These are phyloP conservation scores for Cromileptes altivelis DNA, from an alignment of 2,113 vertebrate genomes.

Conservation along the genomic window DNA sequence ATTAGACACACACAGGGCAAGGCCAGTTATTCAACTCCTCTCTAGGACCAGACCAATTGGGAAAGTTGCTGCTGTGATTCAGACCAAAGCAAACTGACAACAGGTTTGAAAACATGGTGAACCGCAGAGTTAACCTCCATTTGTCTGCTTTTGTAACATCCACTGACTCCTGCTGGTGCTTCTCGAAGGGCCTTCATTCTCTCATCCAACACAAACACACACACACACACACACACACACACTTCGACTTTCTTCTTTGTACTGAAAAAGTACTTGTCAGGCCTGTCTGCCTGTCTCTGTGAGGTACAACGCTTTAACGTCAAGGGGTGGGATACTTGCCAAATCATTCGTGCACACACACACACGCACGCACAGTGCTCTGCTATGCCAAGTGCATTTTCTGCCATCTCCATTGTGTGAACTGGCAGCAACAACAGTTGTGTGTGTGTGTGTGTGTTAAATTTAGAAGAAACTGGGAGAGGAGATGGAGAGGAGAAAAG, in stretches of 20 bases:
- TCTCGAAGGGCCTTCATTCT: neutral
- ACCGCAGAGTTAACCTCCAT: constrained; percentile 15
- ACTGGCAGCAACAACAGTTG: neutral
- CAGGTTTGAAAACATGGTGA: neutral
- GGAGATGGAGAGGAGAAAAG: neutral
- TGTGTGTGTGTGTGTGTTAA: constrained; percentile 23
- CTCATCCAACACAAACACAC: neutral
- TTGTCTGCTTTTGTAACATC: constrained; percentile 23
- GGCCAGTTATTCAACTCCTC: neutral
- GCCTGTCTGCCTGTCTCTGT: constrained; percentile 14
- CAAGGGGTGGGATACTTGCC: constrained; percentile 19
- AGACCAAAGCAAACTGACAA: constrained; percentile 5
- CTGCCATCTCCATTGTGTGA: constrained; percentile 1
- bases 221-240: constrained; percentile 15
- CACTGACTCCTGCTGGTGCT: neutral
- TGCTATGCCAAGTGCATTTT: neutral
- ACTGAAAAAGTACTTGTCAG: constrained; percentile 4
- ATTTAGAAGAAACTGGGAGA: constrained; percentile 11
- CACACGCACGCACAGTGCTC: constrained; percentile 14
- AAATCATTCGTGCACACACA: constrained; percentile 4
- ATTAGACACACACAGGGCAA: constrained; percentile 48
- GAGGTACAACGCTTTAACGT: constrained; percentile 24
- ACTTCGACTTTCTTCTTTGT: neutral
- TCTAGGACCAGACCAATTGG: neutral
- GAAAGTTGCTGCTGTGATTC: neutral